Base-by-base conservation (phyloP, 1,140 invertebrate species). In the Pteromalus puparum region DNA sequence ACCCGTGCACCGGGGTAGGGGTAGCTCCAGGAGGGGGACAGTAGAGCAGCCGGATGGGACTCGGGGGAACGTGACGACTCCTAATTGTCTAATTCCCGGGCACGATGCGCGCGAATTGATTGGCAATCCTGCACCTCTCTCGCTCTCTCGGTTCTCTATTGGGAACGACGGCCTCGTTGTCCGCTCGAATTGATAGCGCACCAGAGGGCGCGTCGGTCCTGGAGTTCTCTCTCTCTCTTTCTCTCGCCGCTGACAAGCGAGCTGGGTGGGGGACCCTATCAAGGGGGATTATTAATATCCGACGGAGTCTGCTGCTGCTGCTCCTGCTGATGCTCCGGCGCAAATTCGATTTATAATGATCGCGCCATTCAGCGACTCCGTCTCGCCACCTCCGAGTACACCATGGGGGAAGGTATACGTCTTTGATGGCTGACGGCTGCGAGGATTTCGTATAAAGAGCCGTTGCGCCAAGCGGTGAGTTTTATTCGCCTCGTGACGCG, bases 61-160 rank as follows among this genome's bases (percentile, higher is more conserved):
- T 61, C 67, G 87, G 78, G 85, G 88, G 88, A 92, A 93, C 92
- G 92, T 92, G 92, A 93, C 92, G 92, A 92, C 90, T 92, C 91
- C 92, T 93, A 93, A 93, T 93, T 93, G 92, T 92, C 91, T 93
- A 93, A 93, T 93, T 93, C 92, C 90, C 91, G 90, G 89, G 90
- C 88, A 87, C 88, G 88, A 89, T 86, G 87, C 88, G 89, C 89
- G 89, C 89, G 89, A 90, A 92, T 93, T 91, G 91, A 93, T 92
- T 91, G 91, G 88, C 89, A 89, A 90, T 92, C 88, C 89, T 87
- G 88, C 72, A 83, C 84, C 76, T 70, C 15, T 24, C 73, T 76
- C 24, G 13, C 74, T 42, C 26, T 24, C 24, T 18, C 61, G 1
- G 38, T 38, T 6, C 9, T 38, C 26, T 85, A 86, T 87, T 87